Base-by-base conservation (phyloP, 2,888 invertebrate genomes). In the Drosophila subsilvestris region DNA sequence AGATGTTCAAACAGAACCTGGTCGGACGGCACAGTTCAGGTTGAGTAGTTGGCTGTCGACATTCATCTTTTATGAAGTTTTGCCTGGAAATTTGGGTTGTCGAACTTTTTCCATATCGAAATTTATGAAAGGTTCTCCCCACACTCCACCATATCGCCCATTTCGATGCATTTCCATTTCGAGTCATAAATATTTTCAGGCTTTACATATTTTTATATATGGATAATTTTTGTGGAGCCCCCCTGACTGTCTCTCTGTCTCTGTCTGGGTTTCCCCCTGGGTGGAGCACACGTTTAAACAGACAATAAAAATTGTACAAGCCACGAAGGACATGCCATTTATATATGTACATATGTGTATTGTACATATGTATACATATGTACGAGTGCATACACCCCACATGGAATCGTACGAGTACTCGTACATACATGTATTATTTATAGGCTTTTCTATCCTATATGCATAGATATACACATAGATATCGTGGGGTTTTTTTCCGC, bases 51-150 rank as follows among this genome's bases (percentile, higher is more conserved):
- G 5, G 25, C 29, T 29, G 25, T n/a, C 60, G 27, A 6, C 32
- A 37, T 65, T 45, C 22, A 66, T 66, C 25, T 66, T 49, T 66
- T 32, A 66, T 66, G 14, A 66, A 66, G 66, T 66, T 66, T n/a
- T 3, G 42, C 37, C 37, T 22, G 47, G n/a, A 32, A 48, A 43
- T 53, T 29, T 9, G 1, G 27, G 42, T 44, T 62, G 54, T 43
- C 48, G 66, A 66, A 66, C 54, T 66, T 66, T 66, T 66, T 66
- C 54, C 66, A 66, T 66, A 66, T 66, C 54, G 49, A 48, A 66
- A 54, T 66, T 66, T 66, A 43, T 54, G 20, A 65, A 65, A n/a
- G 37, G 14, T 37, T n/a, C 42, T n/a, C n/a, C n/a, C n/a, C n/a
- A n/a, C 37, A 42, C 27, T 27, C 14, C 7, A 12, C 37, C 37